A percentile compares a stretch with the other conserved stretches of the same genome.
phyloP scores from a whole-genome alignment of 2,797 vertebrate genomes.

The Esox lucius region DNA sequence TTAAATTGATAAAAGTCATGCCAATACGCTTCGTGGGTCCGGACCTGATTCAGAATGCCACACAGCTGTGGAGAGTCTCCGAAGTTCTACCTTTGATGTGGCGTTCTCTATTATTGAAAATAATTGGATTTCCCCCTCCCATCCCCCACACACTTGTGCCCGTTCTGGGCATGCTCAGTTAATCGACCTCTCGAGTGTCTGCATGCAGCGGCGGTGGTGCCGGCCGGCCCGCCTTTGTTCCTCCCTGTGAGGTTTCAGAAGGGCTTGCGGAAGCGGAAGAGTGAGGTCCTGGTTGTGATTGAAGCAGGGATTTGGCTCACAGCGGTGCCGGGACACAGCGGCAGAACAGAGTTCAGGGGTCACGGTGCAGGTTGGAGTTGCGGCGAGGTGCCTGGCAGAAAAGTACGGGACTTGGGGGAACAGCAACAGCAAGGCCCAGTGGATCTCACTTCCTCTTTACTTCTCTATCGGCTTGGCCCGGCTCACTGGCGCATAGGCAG shows the following conservation, averaged over 20 bases:
- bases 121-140: slow-evolving; percentile 72
- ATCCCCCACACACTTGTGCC: slow-evolving; percentile 37
- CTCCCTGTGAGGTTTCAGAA: slow-evolving; percentile 37
- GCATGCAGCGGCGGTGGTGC: neutral
- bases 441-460: slow-evolving; percentile 44
- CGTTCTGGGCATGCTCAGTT: slow-evolving; percentile 67
- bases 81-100: slow-evolving; percentile 80
- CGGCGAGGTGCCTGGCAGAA: slow-evolving; percentile 49
- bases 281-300: slow-evolving; percentile 28
- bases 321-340: slow-evolving; percentile 21
- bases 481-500: slow-evolving; percentile 61
- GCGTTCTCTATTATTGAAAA: slow-evolving; percentile 77
- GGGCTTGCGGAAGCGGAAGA: slow-evolving; percentile 34
- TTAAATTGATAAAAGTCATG: slow-evolving; percentile 81
- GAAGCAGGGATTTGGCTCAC: slow-evolving; percentile 33
- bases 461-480: slow-evolving; percentile 62
- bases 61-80: slow-evolving; percentile 63
- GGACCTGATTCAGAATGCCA: slow-evolving; percentile 70
- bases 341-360: slow-evolving; percentile 43
- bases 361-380: slow-evolving; percentile 51
- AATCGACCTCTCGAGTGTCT: slow-evolving; percentile 54
- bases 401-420: slow-evolving; percentile 33
- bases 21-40: slow-evolving; percentile 72
- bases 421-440: slow-evolving; percentile 22
- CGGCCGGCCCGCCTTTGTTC: slow-evolving; percentile 31